Base-by-base conservation (phyloP, 1,140 invertebrate species). In the Cydia strobilella region DNA sequence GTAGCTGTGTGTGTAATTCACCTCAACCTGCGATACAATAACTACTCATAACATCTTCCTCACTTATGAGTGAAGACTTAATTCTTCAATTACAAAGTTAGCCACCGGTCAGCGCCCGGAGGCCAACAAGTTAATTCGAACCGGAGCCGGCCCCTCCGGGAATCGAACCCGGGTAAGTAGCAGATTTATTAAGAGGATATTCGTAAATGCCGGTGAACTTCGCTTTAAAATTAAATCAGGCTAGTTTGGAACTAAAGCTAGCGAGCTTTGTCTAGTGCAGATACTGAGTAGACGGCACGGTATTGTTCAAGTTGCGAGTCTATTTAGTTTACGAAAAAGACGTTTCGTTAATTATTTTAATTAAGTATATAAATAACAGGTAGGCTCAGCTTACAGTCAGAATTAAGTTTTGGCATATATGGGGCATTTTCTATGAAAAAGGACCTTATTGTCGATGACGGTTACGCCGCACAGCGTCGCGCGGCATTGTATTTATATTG, bases 161-260 rank as follows among this genome's bases (percentile, higher is more conserved):
- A 90, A 82, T 89, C 87, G 83, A 90, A 91, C 85, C 85, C 72
- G 79, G 77, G 76, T 85, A 83, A 86, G 82, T 79, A 82, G 82
- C 81, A 87, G 86, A 90, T 91, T 90, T 92, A 91, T 92, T 90
- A 86, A 87, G 82, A 86, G 88, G 83, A 80, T 86, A 88, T 82
- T 86, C 81, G 84, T 86, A 84, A 86, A 86, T 77, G 82, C 84
- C 77, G 80, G 63, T 75, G 73, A 82, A 83, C 83, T 83, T 79
- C 81, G 82, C 80, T 84, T 89, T 83, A 87, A 85, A 89, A 86
- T 90, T 90, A 88, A 92, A 89, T 87, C 88, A 84, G 79, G 83
- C 76, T 83, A 80, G 84, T 86, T 84, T 77, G 39, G 75, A 81
- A 82, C 83, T 86, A 90, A 91, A 84, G 84, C 80, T 78, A 79